Base-by-base conservation (phyloP, 2,113 vertebrate species). In the Phrynosoma platyrhinos region DNA sequence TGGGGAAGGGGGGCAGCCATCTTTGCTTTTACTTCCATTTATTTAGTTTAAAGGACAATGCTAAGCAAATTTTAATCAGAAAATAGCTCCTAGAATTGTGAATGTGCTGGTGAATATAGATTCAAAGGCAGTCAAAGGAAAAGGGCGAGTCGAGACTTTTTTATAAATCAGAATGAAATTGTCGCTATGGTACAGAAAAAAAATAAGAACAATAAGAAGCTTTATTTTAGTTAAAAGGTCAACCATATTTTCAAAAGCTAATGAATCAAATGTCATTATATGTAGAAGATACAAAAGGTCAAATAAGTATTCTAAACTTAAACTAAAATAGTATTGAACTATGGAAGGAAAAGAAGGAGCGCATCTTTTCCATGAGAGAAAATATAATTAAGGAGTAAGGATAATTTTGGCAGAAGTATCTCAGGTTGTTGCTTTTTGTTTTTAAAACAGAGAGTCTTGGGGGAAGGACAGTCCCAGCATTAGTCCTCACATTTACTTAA, bases 231-330 rank as follows among this genome's bases (percentile, higher is more conserved):
- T 93, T 93, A 91, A 92, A 96, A 96, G 93, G 94, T 96, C 95
- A 93, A 85, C 94, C 85, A 89, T 94, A 91, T 94, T 94, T 90
- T 93, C 91, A 88, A 90, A 94, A 95, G 90, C 86, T 94, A 94
- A 94, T 53, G 53, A 94, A 94, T 94, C 77, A 94, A 95, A 96
- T 95, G 93, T 90, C 91, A 94, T 95, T 93, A 93, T 88, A 93
- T 89, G 58, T 42, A 92, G 77, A 79, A 92, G 91, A 92, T 92
- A 94, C 84, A 71, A 95, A 95, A 96, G 95, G 95, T 95, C 94
- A 94, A 89, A 95, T 94, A 95, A 93, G 94, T 94, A 95, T 84
- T 88, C 87, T 92, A 94, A 93, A 92, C 85, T 87, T 74, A 82
- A 93, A 83, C 68, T 92, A 91, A 94, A 95, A 95, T 94, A 89